Evolutionary conservation across 2,113 vertebrate genomes (phyloP), one percentile per base, ranked within the genome.

Genomic region (Lophura nycthemera): DNA sequence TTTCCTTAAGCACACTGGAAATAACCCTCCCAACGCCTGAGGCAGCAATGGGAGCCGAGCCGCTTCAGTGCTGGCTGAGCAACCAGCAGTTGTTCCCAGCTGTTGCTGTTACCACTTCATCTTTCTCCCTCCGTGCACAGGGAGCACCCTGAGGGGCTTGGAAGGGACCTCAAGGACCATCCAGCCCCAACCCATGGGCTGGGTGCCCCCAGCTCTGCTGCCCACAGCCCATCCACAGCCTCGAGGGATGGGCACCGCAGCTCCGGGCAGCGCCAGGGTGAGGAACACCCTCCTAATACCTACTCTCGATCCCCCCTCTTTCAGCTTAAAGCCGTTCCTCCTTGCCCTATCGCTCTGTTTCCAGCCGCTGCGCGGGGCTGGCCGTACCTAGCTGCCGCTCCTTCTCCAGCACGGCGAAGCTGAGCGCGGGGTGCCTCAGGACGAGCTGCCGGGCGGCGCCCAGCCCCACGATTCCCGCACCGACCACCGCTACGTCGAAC

Each of bases 391-490:
- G 97, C 91, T 99, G 98, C 38, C 97, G 97, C 91, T 99, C 99
- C 92, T 99, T 99, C 98, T 99, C 99, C 97, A 99, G 96, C 79
- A 99, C 96, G 22, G 98, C 90, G 30, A 99, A 98, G 43, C 91
- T 96, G 80, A 99, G 98, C 7, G 97, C 69, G 3, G 98, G 98
- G 89, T 99, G 98, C 60, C 98, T 95, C 59, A 98, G 98, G 77
- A 98, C 89, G 16, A 99, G 99, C 89, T 99, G 98, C 94, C 99
- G 97, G 63, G 98, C 99, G 0, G 98, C 97, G 6, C 99, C 99
- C 95, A 99, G 94, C 5, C 99, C 99, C 97, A 99, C 99, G 87
- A 99, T 99, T 9, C 99, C 99, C 0, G 96, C 99, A 1, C 99
- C 99, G 13, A 99, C 98, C 54, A 99, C 83, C 11, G 98, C 98